Percentiles rank a stretch among this genome's conserved stretches.
phyloP scores from a whole-genome alignment of 2,888 invertebrate species.

The Andrena praecox region DNA sequence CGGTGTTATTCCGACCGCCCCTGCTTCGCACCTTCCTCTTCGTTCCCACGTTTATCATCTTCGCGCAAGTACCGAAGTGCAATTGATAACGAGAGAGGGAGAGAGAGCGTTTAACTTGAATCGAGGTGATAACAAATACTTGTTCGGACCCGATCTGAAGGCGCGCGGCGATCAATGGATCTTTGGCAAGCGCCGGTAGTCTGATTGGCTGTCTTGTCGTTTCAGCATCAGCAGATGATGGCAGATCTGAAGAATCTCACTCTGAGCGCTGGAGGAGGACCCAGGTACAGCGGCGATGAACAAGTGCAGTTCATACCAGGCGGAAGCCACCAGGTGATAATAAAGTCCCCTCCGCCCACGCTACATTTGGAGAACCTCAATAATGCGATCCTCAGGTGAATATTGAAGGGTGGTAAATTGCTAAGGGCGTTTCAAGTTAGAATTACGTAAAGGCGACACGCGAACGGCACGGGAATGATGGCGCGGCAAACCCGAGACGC shows the following conservation, averaged over 20 bases:
- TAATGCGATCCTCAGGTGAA: constrained; percentile 88
- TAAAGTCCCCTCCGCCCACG: constrained; percentile 84
- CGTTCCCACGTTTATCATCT: too few species aligned
- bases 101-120: background rate
- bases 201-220: constrained; percentile 19
- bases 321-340: constrained; percentile 82
- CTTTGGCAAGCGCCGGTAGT: background rate
- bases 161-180: background rate
- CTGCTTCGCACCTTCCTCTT: too few species aligned
- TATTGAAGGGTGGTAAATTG: background rate
- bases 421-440: background rate
- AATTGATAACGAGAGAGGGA: background rate
- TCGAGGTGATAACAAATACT: background rate
- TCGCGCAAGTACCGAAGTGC: background rate
- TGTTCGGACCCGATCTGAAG: background rate
- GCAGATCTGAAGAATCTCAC: constrained; percentile 81
- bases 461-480: background rate
- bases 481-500: background rate
- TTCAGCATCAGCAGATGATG: constrained; percentile 75
- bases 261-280: constrained; percentile 73
- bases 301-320: constrained; percentile 83
- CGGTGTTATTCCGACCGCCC: constrained; percentile 15
- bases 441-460: background rate
- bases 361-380: constrained; percentile 88
- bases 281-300: constrained; percentile 82